Evolutionary conservation across 2,113 vertebrate genomes (phyloP), one percentile per base, ranked within the genome.

Genomic region (Pachyramphus minor): DNA sequence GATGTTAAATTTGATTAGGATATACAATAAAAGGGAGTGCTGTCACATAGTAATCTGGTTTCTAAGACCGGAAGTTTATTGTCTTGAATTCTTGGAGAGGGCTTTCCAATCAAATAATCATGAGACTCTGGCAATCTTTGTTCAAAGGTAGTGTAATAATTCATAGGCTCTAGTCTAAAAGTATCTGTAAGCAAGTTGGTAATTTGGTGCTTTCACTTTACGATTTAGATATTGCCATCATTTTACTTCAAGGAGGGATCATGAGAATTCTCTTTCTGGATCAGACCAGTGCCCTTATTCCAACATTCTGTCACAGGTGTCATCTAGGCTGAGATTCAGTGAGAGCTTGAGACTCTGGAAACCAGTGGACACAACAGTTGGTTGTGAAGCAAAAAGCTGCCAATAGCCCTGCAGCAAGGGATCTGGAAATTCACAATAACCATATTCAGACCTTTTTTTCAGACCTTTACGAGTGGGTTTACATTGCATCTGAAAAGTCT

Each of bases 1-100:
- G 82, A 71, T 86, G 73, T 35, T 92, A 88, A 92, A 92, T 71
- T 80, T 47, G 63, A 6, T 80, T 93, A 95, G 64, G 64, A 83
- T 74, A 55, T 47, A 71, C 35, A 84, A 47, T 74, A 71, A 80
- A 35, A 67, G 6, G 35, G 21, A 6, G 15, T 75, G 28, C 44
- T 94, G 42, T 72, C 60, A 86, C 35, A 18, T 52, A 83, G 24
- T 37, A 30, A 63, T 44, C 31, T 80, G 45, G 52, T 95, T 91
- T 93, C 16, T 41, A 83, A 75, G 68, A 73, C 39, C 21, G 16
- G 9, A 71, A 67, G 30, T 85, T 84, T 85, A 62, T 83, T 90
- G 62, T 47, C 30, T 87, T 80, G 59, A 83, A 71, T 93, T 80
- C 24, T 83, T 74, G 60, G 25, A 2, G 14, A 58, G 45, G 27